A percentile compares a stretch with the other conserved stretches of the same genome.
phyloP scores from a whole-genome alignment of 2,888 invertebrate species.

The Cataglyphis altisquamis region DNA sequence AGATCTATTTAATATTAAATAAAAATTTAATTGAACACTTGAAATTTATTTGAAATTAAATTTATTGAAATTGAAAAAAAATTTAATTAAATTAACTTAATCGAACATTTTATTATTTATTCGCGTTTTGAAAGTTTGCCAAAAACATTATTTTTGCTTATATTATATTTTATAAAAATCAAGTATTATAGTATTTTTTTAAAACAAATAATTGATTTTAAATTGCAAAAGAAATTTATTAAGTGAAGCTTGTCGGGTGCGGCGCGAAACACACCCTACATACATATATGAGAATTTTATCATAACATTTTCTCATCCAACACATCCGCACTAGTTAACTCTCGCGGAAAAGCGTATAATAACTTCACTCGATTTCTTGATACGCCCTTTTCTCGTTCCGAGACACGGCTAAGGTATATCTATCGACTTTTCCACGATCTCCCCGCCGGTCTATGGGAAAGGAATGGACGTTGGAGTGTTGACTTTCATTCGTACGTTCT shows the following conservation, averaged over 20 bases:
- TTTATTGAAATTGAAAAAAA: too few species aligned
- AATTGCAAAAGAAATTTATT: not conserved
- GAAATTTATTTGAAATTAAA: too few species aligned
- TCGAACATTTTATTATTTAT: too few species aligned
- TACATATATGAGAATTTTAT: not conserved
- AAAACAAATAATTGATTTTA: not conserved
- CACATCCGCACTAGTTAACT: not conserved
- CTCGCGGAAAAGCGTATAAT: constrained; percentile 20
- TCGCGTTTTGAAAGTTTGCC: not conserved
- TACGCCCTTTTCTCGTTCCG: constrained; percentile 55
- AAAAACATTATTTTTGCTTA: not conserved
- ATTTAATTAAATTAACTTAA: too few species aligned
- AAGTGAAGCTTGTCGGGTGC: not conserved
- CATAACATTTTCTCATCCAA: not conserved
- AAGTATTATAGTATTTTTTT: not conserved
- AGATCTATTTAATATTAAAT: not conserved
- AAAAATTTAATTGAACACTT: not conserved
- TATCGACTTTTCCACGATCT: constrained; percentile 68
- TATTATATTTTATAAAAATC: constrained; percentile 1
- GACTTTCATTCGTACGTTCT: constrained; percentile 77
- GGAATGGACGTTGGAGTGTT: constrained; percentile 72
- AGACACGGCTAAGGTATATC: constrained; percentile 27
- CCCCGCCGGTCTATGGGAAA: constrained; percentile 74
- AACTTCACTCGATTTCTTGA: constrained; percentile 12
- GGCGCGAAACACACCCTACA: not conserved